Conservation (phyloP, 1,140 invertebrate genomes). For the Luehdorfia chinensis region DNA sequence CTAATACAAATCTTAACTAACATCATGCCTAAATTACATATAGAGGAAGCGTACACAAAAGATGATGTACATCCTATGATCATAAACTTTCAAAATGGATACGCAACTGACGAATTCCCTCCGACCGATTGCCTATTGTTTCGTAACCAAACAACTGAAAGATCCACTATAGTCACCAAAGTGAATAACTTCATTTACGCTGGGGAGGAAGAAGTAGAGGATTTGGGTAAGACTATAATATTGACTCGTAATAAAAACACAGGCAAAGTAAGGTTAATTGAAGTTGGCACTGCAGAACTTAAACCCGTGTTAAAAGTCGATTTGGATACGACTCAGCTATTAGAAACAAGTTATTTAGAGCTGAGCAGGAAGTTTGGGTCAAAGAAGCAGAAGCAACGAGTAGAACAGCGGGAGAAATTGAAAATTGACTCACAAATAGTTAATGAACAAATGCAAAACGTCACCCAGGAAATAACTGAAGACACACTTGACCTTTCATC, state of each 20-base stretch:
- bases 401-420: conserved; percentile 56
- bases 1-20: not conserved
- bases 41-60: conserved; percentile 45
- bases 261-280: conserved; percentile 53
- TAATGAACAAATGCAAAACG: conserved; percentile 52
- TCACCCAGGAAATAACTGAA: conserved; percentile 38
- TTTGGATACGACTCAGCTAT: conserved; percentile 22
- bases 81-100: conserved; percentile 54
- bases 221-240: conserved; percentile 43
- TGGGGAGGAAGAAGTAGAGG: conserved; percentile 45
- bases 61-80: conserved; percentile 35
- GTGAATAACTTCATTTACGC: conserved; percentile 42
- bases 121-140: conserved; percentile 31
- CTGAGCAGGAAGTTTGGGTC: conserved; percentile 65
- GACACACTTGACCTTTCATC: conserved; percentile 48
- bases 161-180: conserved; percentile 32
- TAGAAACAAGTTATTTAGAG: conserved; percentile 45
- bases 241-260: conserved; percentile 44
- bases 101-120: conserved; percentile 36
- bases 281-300: conserved; percentile 34
- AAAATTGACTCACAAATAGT: conserved; percentile 55
- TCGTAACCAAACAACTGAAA: conserved; percentile 28
- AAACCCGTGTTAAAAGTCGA: conserved; percentile 43
- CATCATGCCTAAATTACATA: conserved; percentile 33
- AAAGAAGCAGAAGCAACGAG: conserved; percentile 53